These are phyloP conservation scores for Escarpia spicata DNA, from an alignment of 2,888 invertebrate species.

Conservation along the genomic window DNA sequence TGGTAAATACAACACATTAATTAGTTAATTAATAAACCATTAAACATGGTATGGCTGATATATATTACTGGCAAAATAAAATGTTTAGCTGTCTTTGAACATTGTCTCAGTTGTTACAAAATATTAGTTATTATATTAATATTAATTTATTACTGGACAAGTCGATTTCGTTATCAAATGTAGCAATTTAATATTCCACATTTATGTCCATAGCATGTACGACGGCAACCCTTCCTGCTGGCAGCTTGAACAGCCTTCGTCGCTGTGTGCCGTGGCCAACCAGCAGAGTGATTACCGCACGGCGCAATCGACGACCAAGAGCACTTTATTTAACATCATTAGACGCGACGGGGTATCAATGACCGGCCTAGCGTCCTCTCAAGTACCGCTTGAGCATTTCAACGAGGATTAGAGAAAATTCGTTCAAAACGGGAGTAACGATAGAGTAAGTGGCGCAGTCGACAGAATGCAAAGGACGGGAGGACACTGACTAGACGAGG, in stretches of 20 bases:
- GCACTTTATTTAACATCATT: neutral
- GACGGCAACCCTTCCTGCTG: neutral
- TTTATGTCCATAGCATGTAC: neutral
- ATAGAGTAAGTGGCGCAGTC: neutral
- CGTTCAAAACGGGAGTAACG: neutral
- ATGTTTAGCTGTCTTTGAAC: too few species aligned
- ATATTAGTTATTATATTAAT: neutral
- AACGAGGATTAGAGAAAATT: slow-evolving; percentile 12
- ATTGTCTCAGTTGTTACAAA: too few species aligned
- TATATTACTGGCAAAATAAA: too few species aligned
- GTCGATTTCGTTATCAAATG: neutral
- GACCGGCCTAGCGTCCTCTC: neutral
- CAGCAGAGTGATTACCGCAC: neutral
- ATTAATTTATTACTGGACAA: neutral
- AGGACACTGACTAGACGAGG: neutral
- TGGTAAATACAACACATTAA: too few species aligned
- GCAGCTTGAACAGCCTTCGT: neutral
- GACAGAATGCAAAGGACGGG: neutral
- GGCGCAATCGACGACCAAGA: neutral
- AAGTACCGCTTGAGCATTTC: neutral
- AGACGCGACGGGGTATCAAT: neutral
- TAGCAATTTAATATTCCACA: neutral
- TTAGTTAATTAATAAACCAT: too few species aligned
- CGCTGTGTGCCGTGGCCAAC: neutral
- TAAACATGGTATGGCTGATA: too few species aligned